Percentiles rank a stretch among this genome's conserved stretches.
Conservation (phyloP, 1,140 invertebrate genomes). For the Drosophila ohnishii region DNA sequence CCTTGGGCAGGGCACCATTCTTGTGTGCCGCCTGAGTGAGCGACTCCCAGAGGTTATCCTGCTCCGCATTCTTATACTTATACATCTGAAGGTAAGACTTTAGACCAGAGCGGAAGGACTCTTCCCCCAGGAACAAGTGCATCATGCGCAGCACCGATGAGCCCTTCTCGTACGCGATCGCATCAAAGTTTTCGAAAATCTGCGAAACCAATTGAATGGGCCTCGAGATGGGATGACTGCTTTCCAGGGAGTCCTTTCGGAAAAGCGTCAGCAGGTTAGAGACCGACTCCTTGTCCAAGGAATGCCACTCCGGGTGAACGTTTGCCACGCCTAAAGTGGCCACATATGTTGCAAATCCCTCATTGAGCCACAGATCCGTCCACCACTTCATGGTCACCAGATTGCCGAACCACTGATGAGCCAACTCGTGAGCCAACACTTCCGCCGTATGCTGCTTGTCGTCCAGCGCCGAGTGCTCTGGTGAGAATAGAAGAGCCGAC, state of each 20-base stretch:
- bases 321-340: slow-evolving; percentile 85
- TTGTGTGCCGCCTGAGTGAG: slow-evolving; percentile 86
- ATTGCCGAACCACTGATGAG: background rate
- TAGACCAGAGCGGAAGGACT: slow-evolving; percentile 88
- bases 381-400: slow-evolving; percentile 84
- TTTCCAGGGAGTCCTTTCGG: slow-evolving; percentile 84
- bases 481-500: slow-evolving; percentile 54
- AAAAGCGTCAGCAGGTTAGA: slow-evolving; percentile 84
- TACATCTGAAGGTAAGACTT: slow-evolving; percentile 86
- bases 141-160: slow-evolving; percentile 93
- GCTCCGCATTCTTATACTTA: slow-evolving; percentile 88
- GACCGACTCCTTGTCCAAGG: slow-evolving; percentile 86
- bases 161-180: slow-evolving; percentile 94
- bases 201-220: slow-evolving; percentile 87
- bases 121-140: slow-evolving; percentile 91
- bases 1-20: slow-evolving; percentile 83
- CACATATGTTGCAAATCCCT: slow-evolving; percentile 92
- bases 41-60: slow-evolving; percentile 91
- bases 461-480: slow-evolving; percentile 84
- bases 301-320: slow-evolving; percentile 86
- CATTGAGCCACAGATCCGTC: slow-evolving; percentile 94
- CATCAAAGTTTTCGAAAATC: slow-evolving; percentile 94
- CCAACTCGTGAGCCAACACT: background rate
- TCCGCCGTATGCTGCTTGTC: slow-evolving; percentile 86
- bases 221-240: slow-evolving; percentile 86